Percentiles rank a stretch among this genome's conserved stretches.
phyloP scores from a whole-genome alignment of 2,113 vertebrate genomes.

The Rhinolophus ferrumequinum region DNA sequence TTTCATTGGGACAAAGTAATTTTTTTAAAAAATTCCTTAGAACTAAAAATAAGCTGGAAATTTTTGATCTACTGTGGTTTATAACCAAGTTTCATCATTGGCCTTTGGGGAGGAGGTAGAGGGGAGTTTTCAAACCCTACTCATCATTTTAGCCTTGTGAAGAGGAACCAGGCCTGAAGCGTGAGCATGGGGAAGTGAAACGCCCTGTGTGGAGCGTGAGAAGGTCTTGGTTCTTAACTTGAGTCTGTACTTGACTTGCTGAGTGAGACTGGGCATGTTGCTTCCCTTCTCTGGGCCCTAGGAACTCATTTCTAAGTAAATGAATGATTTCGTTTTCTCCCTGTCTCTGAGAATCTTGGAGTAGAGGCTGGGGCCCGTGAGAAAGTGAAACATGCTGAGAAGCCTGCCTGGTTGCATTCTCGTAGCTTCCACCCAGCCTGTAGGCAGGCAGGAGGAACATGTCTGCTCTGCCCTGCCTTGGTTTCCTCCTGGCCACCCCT shows the following conservation, averaged over 20 bases:
- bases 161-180: constrained; percentile 50
- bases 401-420: background rate
- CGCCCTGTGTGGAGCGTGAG: constrained; percentile 19
- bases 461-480: no score
- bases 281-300: background rate
- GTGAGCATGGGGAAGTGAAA: constrained; percentile 56
- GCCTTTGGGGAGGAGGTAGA: background rate
- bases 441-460: background rate
- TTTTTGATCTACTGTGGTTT: constrained; percentile 22
- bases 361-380: background rate
- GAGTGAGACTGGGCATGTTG: background rate
- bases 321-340: background rate
- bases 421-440: background rate
- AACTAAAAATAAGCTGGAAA: constrained; percentile 48
- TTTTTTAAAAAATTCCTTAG: constrained; percentile 12
- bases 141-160: constrained; percentile 52
- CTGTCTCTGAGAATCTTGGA: background rate
- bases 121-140: constrained; percentile 62
- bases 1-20: background rate
- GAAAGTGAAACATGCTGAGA: background rate
- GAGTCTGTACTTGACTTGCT: background rate
- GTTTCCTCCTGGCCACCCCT: background rate
- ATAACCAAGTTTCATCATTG: background rate
- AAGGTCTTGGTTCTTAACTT: constrained; percentile 49
- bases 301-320: background rate